Evolutionary conservation across 2,797 vertebrate species (phyloP).

Genomic region (Microtus californicus): DNA sequence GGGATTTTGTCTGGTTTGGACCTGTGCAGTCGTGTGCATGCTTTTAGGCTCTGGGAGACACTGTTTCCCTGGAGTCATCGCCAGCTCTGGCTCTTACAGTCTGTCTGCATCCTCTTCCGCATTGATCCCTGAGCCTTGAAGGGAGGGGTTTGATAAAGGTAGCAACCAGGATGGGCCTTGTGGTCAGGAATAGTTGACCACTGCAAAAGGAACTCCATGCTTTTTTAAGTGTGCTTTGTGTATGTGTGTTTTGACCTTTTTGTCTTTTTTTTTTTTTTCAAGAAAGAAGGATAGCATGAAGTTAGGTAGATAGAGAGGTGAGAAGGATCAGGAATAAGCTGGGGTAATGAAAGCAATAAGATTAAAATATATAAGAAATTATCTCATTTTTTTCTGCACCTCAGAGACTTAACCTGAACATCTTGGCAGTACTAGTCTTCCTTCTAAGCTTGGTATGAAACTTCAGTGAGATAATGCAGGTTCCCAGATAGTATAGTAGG

Average conservation of each 20-base stretch:
- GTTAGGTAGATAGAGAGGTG: too few species aligned
- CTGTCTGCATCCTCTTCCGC: not conserved
- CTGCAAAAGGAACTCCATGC: not conserved
- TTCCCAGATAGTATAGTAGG: not conserved
- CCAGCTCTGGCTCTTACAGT: not conserved
- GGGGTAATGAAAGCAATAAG: not conserved
- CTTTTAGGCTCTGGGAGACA: not conserved
- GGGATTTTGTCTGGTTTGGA: not conserved
- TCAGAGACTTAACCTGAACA: conserved; percentile 2
- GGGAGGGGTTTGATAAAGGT: not conserved
- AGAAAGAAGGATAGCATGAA: not conserved
- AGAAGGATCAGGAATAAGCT: not conserved
- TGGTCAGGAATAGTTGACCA: not conserved
- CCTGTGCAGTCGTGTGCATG: not conserved
- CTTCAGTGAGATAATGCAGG: not conserved
- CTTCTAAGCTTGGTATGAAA: not conserved
- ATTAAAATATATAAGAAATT: not conserved
- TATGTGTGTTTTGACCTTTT: not conserved
- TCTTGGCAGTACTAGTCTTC: not conserved
- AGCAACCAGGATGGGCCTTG: not conserved
- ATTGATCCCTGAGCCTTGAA: not conserved
- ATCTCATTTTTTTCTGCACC: not conserved
- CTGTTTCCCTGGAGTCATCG: not conserved
- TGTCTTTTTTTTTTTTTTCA: not conserved
- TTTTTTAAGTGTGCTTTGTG: not conserved